These are phyloP conservation scores for Zosterops lateralis DNA, from an alignment of 2,113 vertebrate species.

Conservation along the genomic window DNA sequence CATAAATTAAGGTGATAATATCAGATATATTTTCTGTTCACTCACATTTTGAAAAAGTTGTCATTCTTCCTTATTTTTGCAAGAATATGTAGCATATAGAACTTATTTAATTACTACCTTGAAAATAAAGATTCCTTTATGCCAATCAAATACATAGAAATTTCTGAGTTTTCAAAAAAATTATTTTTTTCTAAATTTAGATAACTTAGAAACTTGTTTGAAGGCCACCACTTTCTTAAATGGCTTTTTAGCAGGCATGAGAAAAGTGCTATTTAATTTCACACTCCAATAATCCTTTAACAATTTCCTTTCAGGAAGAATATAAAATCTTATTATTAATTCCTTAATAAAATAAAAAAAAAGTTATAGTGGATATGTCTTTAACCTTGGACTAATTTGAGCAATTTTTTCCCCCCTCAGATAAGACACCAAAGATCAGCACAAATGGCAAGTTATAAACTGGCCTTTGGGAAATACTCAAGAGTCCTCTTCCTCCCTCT, in stretches of 20 bases:
- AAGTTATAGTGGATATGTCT: slow-evolving; percentile 33
- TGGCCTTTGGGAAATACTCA: slow-evolving; percentile 21
- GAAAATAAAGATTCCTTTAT: slow-evolving; percentile 51
- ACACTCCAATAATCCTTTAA: slow-evolving; percentile 75
- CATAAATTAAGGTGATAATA: slow-evolving; percentile 47
- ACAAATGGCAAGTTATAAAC: slow-evolving; percentile 64
- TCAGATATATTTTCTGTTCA: slow-evolving; percentile 44
- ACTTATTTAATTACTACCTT: slow-evolving; percentile 57
- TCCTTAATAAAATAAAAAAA: slow-evolving; percentile 69
- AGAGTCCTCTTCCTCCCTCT: not conserved
- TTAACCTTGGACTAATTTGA: slow-evolving; percentile 64
- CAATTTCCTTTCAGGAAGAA: slow-evolving; percentile 69
- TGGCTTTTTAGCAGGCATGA: slow-evolving; percentile 64
- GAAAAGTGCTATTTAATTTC: slow-evolving; percentile 77
- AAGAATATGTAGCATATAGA: slow-evolving; percentile 20
- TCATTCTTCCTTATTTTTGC: slow-evolving; percentile 29
- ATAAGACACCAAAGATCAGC: slow-evolving; percentile 56
- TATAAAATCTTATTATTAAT: slow-evolving; percentile 71
- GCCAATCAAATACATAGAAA: slow-evolving; percentile 40
- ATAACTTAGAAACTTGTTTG: slow-evolving; percentile 55
- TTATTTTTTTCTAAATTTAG: slow-evolving; percentile 35
- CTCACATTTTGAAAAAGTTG: slow-evolving; percentile 26
- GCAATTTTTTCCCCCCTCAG: slow-evolving; percentile 22
- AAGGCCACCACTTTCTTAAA: slow-evolving; percentile 33
- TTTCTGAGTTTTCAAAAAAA: slow-evolving; percentile 45